A percentile compares a stretch with the other conserved stretches of the same genome.
These are phyloP conservation scores for Glyptemys insculpta DNA, from an alignment of 2,797 vertebrate genomes.

Conservation along the genomic window DNA sequence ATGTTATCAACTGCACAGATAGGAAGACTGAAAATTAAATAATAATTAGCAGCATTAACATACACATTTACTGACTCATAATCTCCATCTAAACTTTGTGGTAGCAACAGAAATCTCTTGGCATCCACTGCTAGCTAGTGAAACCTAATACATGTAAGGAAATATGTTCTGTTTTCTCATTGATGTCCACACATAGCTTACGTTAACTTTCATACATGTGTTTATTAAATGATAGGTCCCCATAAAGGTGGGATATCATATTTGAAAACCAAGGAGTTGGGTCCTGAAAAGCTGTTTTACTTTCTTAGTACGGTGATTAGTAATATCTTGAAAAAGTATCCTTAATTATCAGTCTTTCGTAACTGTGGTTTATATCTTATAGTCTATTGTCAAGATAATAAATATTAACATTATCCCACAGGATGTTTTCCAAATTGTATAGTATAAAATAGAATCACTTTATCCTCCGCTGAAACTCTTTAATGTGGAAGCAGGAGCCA, in stretches of 20 bases:
- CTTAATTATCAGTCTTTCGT: conserved; percentile 53
- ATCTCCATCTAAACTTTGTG: conserved; percentile 9
- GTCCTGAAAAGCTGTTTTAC: conserved; percentile 35
- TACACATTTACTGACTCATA: conserved; percentile 14
- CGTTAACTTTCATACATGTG: background rate
- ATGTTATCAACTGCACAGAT: background rate
- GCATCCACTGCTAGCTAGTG: background rate
- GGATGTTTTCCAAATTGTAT: conserved; percentile 69
- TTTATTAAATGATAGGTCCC: background rate
- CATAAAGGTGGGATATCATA: background rate
- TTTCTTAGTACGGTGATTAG: background rate
- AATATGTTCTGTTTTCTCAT: background rate
- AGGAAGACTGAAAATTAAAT: conserved; percentile 53
- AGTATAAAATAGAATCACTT: conserved; percentile 47
- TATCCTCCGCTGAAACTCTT: conserved; percentile 61
- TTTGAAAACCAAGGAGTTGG: conserved; percentile 5
- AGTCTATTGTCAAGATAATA: conserved; percentile 55
- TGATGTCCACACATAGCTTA: accelerated
- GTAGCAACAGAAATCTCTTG: conserved; percentile 9
- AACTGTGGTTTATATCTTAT: conserved; percentile 14
- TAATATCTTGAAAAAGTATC: conserved; percentile 36
- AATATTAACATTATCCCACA: conserved; percentile 70
- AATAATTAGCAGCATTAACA: conserved; percentile 53
- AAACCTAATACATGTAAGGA: background rate
- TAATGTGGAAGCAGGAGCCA: conserved; percentile 50